Base-by-base conservation (phyloP, 2,797 vertebrate species). In the Scarus forsteni region DNA sequence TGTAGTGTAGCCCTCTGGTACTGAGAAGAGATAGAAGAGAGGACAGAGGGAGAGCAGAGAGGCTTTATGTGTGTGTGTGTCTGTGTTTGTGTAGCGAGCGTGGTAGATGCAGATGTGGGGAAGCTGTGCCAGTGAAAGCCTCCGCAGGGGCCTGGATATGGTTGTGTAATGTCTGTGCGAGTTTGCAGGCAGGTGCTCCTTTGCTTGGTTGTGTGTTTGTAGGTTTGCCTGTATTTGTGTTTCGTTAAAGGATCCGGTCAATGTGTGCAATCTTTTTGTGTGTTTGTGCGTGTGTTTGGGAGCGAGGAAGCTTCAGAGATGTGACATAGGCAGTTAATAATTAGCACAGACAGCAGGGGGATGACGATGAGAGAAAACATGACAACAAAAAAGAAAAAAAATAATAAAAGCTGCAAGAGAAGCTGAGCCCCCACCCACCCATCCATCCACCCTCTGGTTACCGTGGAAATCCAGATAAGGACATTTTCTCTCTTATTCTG, bases 391-490 rank as follows among this genome's bases (percentile, higher is more conserved):
- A 52, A 18, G n/a, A 45, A 59, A 61, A 79, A 66, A 77, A n/a
- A 76, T 69, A 75, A 84, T 71, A 80, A 70, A 77, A 81, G 46
- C 65, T 58, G 68, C 38, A 54, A 82, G 73, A 53, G 36, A 65
- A 70, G 72, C 73, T 40, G 71, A 83, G 65, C 69, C 40, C 53
- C 63, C 11, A 19, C 16, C 19, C 66, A 52, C 73, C 64, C 64
- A 63, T 66, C 43, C 64, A 57, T 66, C 61, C 19, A 19, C 61
- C 67, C 79, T 63, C 55, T 38, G 79, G 87, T 91, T 91, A 88
- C 83, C 57, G 83, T 84, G 80, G 77, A 92, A 90, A 92, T 91
- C 89, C 88, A 90, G 89, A 91, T 91, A 90, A 91, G 91, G 75
- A 85, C 90, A 88, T 91, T 92, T 89, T 85, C 66, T 79, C 88